Evolutionary conservation across 37 sponge, comb jelly and placozoan species (phyloP).

Genomic region (Bolinopsis microptera): DNA sequence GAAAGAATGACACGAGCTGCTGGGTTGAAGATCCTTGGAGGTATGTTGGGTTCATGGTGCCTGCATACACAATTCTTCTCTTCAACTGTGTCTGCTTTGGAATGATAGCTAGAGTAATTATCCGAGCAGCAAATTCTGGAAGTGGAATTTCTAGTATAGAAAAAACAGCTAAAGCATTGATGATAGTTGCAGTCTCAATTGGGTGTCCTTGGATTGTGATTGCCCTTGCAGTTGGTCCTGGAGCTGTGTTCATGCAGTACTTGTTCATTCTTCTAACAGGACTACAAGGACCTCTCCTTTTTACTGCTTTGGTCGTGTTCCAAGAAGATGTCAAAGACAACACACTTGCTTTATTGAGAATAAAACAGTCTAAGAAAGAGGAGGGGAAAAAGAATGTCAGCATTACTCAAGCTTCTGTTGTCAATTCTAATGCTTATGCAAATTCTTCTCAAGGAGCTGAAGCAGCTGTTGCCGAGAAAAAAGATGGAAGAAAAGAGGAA

Average conservation of each 20-base stretch:
- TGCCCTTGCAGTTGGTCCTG: background rate
- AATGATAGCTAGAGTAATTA: background rate
- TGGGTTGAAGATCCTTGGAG: background rate
- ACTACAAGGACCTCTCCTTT: background rate
- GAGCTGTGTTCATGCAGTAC: background rate
- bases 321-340: background rate
- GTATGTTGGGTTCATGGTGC: background rate
- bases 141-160: background rate
- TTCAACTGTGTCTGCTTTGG: background rate
- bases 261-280: background rate
- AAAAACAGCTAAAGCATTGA: background rate
- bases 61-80: background rate
- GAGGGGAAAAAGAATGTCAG: no score
- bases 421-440: no score
- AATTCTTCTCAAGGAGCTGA: no score
- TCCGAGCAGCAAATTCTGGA: background rate
- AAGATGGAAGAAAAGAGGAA: no score
- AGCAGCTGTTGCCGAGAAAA: no score
- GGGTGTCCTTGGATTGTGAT: background rate
- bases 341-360: no score
- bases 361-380: no score
- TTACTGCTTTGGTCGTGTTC: background rate
- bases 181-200: background rate
- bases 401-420: no score
- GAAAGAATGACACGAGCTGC: background rate